Conservation (phyloP, 2,113 vertebrate genomes). For the Ceyx margarethae region DNA sequence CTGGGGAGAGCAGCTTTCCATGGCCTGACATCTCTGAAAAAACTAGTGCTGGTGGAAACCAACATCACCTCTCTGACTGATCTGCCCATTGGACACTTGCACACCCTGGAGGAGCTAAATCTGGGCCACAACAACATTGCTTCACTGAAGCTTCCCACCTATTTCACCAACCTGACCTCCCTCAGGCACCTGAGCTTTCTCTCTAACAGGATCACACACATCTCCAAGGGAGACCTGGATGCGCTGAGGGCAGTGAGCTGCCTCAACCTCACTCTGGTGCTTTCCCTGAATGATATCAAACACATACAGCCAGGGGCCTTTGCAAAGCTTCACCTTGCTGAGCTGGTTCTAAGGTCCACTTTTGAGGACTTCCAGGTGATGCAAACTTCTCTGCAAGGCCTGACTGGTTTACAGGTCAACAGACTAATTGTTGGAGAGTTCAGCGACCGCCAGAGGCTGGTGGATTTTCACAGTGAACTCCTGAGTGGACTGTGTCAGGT, state of each 20-base stretch:
- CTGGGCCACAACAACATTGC: constrained; percentile 71
- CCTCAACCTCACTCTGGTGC: constrained; percentile 72
- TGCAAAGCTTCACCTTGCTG: constrained; percentile 49
- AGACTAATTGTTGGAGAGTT: constrained; percentile 73
- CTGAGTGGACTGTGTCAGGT: constrained; percentile 72
- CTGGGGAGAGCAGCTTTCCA: constrained; percentile 60
- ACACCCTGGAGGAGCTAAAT: constrained; percentile 70
- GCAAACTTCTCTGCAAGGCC: constrained; percentile 59
- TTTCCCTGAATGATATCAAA: constrained; percentile 76
- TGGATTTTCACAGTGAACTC: not conserved
- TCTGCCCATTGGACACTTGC: constrained; percentile 72
- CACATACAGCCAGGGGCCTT: constrained; percentile 71
- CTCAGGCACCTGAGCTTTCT: constrained; percentile 67
- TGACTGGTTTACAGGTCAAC: constrained; percentile 68
- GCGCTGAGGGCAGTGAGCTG: constrained; percentile 30
- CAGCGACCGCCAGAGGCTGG: not conserved
- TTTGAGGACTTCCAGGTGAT: constrained; percentile 63
- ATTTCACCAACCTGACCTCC: constrained; percentile 62
- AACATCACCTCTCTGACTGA: constrained; percentile 49
- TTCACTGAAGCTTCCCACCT: constrained; percentile 68
- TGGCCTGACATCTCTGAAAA: constrained; percentile 64
- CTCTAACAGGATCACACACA: constrained; percentile 68
- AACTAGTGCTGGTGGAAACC: constrained; percentile 71
- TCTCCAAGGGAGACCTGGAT: constrained; percentile 64
- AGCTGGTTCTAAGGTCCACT: constrained; percentile 68